A percentile compares a stretch with the other conserved stretches of the same genome.
phyloP scores from a whole-genome alignment of 2,113 vertebrate species.

The Smithornis capensis region DNA sequence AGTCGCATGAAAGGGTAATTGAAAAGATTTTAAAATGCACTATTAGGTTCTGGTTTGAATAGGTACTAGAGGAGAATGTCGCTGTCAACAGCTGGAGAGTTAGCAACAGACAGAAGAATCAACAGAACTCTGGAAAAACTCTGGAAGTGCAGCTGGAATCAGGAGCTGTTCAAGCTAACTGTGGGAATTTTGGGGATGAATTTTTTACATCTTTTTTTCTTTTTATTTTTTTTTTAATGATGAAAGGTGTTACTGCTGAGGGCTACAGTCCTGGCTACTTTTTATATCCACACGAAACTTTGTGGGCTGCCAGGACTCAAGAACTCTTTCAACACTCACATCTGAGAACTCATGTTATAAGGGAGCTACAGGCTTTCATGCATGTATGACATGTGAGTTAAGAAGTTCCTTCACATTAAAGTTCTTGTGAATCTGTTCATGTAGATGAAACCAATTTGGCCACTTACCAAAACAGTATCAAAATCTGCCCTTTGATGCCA shows the following conservation, averaged over 20 bases:
- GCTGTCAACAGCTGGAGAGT: not conserved
- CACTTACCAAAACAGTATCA: not conserved
- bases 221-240: not conserved
- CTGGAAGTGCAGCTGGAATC: not conserved
- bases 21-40: not conserved
- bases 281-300: not conserved
- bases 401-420: not conserved
- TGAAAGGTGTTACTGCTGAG: not conserved
- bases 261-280: not conserved
- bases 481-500: constrained; percentile 29
- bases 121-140: not conserved
- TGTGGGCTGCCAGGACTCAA: not conserved
- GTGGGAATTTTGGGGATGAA: not conserved
- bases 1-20: not conserved
- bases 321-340: not conserved
- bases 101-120: not conserved
- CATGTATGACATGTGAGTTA: not conserved
- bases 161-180: not conserved
- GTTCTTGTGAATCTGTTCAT: not conserved
- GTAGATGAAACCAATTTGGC: not conserved
- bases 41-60: not conserved
- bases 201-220: not conserved
- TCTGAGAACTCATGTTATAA: not conserved
- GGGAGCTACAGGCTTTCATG: not conserved
- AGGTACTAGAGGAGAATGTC: not conserved